These are phyloP conservation scores for Lithosia quadra DNA, from an alignment of 2,888 invertebrate genomes.

Conservation along the genomic window DNA sequence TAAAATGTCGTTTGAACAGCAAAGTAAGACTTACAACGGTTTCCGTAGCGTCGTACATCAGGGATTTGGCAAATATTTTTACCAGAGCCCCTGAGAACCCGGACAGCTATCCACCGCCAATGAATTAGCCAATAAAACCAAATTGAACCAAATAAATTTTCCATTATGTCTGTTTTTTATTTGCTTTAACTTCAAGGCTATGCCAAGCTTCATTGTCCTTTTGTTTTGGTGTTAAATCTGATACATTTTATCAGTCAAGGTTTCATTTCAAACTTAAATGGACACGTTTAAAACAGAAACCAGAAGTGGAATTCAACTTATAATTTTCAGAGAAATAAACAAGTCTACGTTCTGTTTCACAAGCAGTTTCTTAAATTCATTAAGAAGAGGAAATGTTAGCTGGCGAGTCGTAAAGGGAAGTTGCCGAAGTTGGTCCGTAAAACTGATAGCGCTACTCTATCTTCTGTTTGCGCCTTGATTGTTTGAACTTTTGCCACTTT, in stretches of 20 bases:
- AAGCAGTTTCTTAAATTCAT: slow-evolving; percentile 63
- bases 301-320: slow-evolving; percentile 29
- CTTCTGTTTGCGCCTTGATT: slow-evolving; percentile 47
- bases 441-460: slow-evolving; percentile 61
- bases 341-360: slow-evolving; percentile 39
- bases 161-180: slow-evolving; percentile 78
- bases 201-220: slow-evolving; percentile 48
- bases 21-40: slow-evolving; percentile 59
- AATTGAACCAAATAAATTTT: slow-evolving; percentile 84
- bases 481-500: slow-evolving; percentile 46
- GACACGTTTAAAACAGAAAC: slow-evolving; percentile 27
- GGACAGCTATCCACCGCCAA: slow-evolving; percentile 72
- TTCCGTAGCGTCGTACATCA: slow-evolving; percentile 59
- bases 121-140: slow-evolving; percentile 85
- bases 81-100: slow-evolving; percentile 53
- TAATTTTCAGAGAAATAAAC: slow-evolving; percentile 46
- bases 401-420: slow-evolving; percentile 55
- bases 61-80: slow-evolving; percentile 74
- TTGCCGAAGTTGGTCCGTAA: slow-evolving; percentile 53
- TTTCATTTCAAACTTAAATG: slow-evolving; percentile 18
- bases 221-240: slow-evolving; percentile 17
- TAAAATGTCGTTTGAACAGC: slow-evolving; percentile 70
- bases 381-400: slow-evolving; percentile 59
- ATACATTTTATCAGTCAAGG: slow-evolving; percentile 16
- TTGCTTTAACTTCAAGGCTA: slow-evolving; percentile 58